phyloP scores from a whole-genome alignment of 2,888 invertebrate species.

The Ennomos fuscantarius region DNA sequence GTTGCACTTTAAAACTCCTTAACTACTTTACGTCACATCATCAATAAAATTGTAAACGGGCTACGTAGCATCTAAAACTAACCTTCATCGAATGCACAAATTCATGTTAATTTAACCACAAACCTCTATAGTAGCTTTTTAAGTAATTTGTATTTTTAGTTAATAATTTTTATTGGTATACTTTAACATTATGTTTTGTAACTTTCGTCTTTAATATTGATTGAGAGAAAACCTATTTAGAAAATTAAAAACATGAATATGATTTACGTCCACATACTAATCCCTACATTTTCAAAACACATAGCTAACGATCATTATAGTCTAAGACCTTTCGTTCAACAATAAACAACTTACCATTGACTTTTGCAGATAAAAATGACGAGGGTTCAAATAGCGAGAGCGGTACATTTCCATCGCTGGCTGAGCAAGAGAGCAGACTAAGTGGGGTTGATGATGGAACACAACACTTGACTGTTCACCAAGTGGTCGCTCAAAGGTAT shows the following conservation, averaged over 20 bases:
- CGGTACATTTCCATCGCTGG: constrained; percentile 82
- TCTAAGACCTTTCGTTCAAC: background rate
- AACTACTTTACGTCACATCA: constrained; percentile 23
- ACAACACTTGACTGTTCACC: constrained; percentile 90
- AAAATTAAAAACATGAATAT: no score
- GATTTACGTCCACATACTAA: no score
- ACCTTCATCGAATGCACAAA: no score
- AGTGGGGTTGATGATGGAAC: constrained; percentile 83
- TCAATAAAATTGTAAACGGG: no score
- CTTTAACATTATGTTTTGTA: no score
- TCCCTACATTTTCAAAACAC: background rate
- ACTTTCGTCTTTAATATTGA: no score
- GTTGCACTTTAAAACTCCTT: constrained; percentile 45
- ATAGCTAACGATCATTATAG: background rate
- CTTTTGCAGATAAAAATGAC: constrained; percentile 69
- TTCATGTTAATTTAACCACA: no score
- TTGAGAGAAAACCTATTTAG: no score
- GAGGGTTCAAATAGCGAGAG: constrained; percentile 71
- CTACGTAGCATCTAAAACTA: no score
- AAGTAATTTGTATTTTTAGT: no score
- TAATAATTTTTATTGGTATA: no score
- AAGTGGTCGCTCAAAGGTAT: constrained; percentile 91
- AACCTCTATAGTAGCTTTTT: no score
- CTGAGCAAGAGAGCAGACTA: constrained; percentile 75
- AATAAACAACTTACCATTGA: constrained; percentile 9